Conservation (phyloP, 2,113 vertebrate species). For the Nesoenas mayeri region DNA sequence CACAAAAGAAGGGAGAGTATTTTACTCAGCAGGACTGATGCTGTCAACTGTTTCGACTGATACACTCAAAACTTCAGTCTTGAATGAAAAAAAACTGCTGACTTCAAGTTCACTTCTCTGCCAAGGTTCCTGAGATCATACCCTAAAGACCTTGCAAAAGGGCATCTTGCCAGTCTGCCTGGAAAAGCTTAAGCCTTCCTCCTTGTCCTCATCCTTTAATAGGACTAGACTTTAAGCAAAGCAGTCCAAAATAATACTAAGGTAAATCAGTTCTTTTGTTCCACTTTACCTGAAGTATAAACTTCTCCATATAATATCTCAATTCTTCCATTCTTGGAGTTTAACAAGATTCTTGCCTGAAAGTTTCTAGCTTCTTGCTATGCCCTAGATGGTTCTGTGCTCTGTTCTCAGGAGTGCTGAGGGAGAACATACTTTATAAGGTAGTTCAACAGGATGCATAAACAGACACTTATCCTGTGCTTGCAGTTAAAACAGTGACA, state of each 20-base stretch:
- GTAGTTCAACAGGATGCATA: neutral
- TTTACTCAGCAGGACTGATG: neutral
- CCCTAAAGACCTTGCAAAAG: constrained; percentile 44
- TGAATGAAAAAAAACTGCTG: neutral
- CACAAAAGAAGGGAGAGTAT: neutral
- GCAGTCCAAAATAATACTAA: neutral
- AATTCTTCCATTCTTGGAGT: neutral
- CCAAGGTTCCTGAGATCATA: neutral
- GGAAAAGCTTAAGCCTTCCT: constrained; percentile 61
- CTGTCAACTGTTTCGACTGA: neutral
- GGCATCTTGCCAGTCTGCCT: constrained; percentile 54
- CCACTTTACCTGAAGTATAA: neutral
- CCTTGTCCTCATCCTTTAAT: constrained; percentile 62
- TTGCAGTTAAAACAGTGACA: neutral
- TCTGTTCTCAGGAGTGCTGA: neutral
- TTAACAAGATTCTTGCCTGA: neutral
- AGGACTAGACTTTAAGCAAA: constrained; percentile 60
- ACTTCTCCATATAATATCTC: neutral
- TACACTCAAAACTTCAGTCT: neutral
- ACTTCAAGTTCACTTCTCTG: neutral
- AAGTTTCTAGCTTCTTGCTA: neutral
- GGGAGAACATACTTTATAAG: neutral
- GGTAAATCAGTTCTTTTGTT: neutral
- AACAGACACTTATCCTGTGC: neutral
- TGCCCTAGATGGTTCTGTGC: neutral